A percentile compares a stretch with the other conserved stretches of the same genome.
phyloP scores from a whole-genome alignment of 1,140 invertebrate species.

The Mya arenaria region DNA sequence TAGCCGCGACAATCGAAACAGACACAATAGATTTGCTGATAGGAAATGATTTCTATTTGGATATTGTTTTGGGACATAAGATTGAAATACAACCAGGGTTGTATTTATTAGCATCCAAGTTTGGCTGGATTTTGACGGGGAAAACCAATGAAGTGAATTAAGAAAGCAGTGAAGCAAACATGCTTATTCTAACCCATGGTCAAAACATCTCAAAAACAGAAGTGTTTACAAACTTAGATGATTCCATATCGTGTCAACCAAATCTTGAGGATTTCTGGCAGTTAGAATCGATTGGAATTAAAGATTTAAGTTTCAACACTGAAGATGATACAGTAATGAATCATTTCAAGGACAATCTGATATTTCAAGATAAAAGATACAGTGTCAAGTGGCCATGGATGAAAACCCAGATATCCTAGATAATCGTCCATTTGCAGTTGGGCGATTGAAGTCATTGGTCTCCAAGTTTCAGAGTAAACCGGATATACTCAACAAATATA shows the following conservation, averaged over 20 bases:
- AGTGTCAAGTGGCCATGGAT: background rate
- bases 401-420: background rate
- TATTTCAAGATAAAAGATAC: background rate
- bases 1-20: background rate
- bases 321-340: background rate
- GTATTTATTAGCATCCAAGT: slow-evolving; percentile 39
- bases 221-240: background rate
- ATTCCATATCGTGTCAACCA: background rate
- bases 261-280: background rate
- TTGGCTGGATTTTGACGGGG: slow-evolving; percentile 46
- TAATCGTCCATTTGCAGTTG: background rate
- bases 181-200: slow-evolving; percentile 43
- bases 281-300: background rate
- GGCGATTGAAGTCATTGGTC: background rate
- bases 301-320: background rate
- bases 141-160: background rate
- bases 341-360: background rate
- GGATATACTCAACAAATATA: slow-evolving; percentile 5
- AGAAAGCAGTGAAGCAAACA: background rate
- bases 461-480: background rate
- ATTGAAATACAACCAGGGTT: slow-evolving; percentile 29
- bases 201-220: slow-evolving; percentile 14
- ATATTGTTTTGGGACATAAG: slow-evolving; percentile 25
- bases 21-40: background rate
- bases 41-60: slow-evolving; percentile 31